These are phyloP conservation scores for Craseonycteris thonglongyai DNA, from an alignment of 2,113 vertebrate species.

Conservation along the genomic window DNA sequence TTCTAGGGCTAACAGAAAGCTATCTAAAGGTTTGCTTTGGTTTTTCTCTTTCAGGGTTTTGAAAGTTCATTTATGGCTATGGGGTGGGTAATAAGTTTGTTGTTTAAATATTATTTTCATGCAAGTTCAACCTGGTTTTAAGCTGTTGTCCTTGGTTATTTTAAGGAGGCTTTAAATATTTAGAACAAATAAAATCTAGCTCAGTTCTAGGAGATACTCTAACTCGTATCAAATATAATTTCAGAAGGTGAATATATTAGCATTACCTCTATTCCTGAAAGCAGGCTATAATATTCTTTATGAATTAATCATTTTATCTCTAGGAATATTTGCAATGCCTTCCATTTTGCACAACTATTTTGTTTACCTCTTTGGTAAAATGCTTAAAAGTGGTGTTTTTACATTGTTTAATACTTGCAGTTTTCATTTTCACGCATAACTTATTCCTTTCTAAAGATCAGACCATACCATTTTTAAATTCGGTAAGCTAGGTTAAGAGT, in stretches of 20 bases:
- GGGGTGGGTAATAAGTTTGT: neutral
- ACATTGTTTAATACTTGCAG: neutral
- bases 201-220: conserved; percentile 21
- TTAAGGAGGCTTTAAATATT: conserved; percentile 68
- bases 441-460: neutral
- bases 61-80: neutral
- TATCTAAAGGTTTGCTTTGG: conserved; percentile 25
- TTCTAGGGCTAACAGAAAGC: neutral
- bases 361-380: neutral
- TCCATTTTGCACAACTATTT: neutral
- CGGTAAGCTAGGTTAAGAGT: neutral
- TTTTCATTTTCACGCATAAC: neutral
- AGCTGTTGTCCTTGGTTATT: conserved; percentile 60
- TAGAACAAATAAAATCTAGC: conserved; percentile 66
- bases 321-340: neutral
- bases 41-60: conserved; percentile 53
- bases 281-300: neutral
- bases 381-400: conserved; percentile 20
- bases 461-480: neutral
- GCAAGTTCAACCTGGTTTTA: conserved; percentile 57
- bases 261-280: conserved; percentile 2
- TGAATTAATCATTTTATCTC: neutral
- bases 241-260: neutral
- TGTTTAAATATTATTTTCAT: conserved; percentile 39
- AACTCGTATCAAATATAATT: neutral